These are phyloP conservation scores for Capra hircus DNA, from an alignment of 2,113 vertebrate genomes.

Conservation along the genomic window DNA sequence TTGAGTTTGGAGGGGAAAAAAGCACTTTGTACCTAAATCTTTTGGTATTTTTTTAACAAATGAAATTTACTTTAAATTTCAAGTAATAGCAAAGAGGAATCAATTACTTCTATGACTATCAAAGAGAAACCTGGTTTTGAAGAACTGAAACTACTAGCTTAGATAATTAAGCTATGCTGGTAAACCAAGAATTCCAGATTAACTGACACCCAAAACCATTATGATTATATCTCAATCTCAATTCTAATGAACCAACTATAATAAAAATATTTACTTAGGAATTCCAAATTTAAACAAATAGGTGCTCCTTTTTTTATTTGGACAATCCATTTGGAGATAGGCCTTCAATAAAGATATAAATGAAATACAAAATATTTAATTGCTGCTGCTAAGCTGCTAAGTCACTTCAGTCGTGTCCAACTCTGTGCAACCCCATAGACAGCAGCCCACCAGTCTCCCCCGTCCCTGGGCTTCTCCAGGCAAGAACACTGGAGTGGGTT, in stretches of 20 bases:
- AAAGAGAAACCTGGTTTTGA: conserved; percentile 8
- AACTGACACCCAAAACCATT: not conserved
- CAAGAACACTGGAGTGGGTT: no score
- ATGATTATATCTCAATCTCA: not conserved
- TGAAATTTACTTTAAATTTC: conserved; percentile 33
- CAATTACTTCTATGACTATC: not conserved
- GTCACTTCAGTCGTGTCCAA: no score
- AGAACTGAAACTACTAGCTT: conserved; percentile 20
- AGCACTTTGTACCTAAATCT: not conserved
- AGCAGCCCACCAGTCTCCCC: no score
- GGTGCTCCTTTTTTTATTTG: not conserved
- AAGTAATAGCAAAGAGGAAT: not conserved
- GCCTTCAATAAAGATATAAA: conserved; percentile 6
- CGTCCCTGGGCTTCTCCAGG: no score
- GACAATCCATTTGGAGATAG: not conserved
- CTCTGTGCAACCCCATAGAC: no score
- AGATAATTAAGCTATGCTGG: not conserved
- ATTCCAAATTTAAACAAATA: conserved; percentile 29
- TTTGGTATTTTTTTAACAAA: not conserved
- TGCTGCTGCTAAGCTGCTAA: not conserved
- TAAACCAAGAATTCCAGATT: not conserved
- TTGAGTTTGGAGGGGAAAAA: not conserved
- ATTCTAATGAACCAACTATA: conserved; percentile 25
- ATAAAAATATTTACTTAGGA: conserved; percentile 22
- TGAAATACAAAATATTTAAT: conserved; percentile 14